Conservation (phyloP, 2,888 invertebrate species). For the Drosophila paracracens region DNA sequence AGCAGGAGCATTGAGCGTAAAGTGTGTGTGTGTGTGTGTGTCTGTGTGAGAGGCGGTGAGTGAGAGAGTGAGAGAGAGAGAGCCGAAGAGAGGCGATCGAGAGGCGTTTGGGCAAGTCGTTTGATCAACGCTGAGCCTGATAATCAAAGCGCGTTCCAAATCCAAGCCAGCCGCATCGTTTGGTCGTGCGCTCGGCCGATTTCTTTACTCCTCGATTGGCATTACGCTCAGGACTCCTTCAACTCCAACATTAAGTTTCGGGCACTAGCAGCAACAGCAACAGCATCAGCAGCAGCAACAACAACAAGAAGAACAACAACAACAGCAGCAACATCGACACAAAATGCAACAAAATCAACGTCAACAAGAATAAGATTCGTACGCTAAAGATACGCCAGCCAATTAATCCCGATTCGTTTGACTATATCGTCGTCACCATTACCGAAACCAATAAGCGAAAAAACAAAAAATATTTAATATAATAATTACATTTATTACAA, state of each 20-base stretch:
- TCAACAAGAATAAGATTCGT: conserved; percentile 25
- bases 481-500: conserved; percentile 2
- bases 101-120: conserved; percentile 39
- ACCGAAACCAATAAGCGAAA: conserved; percentile 3
- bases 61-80: conserved; percentile 13
- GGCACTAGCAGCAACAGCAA: conserved; percentile 3
- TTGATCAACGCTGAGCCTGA: conserved; percentile 61
- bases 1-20: conserved; percentile 18
- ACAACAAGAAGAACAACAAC: background rate
- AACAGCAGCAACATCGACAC: conserved; percentile 9
- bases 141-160: conserved; percentile 75
- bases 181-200: conserved; percentile 61
- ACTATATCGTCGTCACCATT: conserved; percentile 1
- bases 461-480: conserved; percentile 19
- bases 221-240: conserved; percentile 25
- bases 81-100: conserved; percentile 11
- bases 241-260: conserved; percentile 9
- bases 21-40: conserved; percentile 3
- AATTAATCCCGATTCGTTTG: conserved; percentile 20
- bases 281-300: conserved; percentile 9
- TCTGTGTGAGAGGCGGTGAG: background rate
- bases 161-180: conserved; percentile 73
- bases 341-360: conserved; percentile 48
- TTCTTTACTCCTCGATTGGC: conserved; percentile 31
- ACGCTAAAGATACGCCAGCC: conserved; percentile 43